Base-by-base conservation (phyloP, 2,888 invertebrate genomes). In the Oligia latruncula region DNA sequence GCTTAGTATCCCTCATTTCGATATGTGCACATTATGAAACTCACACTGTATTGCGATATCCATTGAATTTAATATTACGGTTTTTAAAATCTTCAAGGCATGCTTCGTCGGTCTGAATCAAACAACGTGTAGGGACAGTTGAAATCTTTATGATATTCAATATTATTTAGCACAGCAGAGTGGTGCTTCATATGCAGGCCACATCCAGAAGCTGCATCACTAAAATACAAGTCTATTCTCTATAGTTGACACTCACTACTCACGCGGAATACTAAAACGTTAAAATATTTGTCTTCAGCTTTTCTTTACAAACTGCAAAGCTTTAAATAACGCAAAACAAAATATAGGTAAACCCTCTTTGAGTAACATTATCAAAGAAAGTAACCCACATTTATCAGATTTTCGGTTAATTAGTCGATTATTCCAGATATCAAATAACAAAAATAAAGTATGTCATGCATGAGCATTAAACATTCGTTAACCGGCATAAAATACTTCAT, bases 401-500 rank as follows among this genome's bases (percentile, higher is more conserved):
- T 90, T 91, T 87, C 89, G 89, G 85, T 87, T 90, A 92, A 93
- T 93, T 93, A 92, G 86, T 88, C 87, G 89, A 88, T 89, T 87
- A 88, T 85, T 81, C 81, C 79, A 83, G 83, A 87, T 89, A 90
- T 92, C 89, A 88, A 90, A 89, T 90, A 83, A 88, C 90, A 88
- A 83, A 87, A 85, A 86, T 78, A 82, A 76, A 87, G 62, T 74
- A 66, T 82, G 60, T 60, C 78, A 71, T 76, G 71, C 83, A 81
- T 75, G 83, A 80, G 80, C 87, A 82, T 82, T 89, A 87, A 87
- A 72, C 88, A 89, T 87, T 82, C 87, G 84, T 76, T 90, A 90
- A 91, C 91, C 85, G 91, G 90, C 92, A 91, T 90, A 89, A 91
- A 88, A 92, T 87, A 87, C 91, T 89, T 91, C 90, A 91, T 92